Conservation (phyloP, 1,140 invertebrate species). For the Triops longicaudatus region DNA sequence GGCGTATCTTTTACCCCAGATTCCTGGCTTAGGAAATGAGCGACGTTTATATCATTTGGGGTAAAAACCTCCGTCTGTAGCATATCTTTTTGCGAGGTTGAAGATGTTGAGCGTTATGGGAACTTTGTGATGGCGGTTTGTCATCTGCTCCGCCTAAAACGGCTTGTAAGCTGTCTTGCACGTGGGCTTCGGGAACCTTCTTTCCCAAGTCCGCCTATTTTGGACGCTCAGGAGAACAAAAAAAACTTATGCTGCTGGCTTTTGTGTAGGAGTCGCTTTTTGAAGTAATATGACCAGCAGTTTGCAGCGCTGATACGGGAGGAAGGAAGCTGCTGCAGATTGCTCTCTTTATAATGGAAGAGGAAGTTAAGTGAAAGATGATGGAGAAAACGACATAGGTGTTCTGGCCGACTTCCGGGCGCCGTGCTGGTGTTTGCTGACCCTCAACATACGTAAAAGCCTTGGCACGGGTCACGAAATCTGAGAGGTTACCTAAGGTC, state of each 20-base stretch:
- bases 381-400: neutral
- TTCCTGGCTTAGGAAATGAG: neutral
- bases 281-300: neutral
- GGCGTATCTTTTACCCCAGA: slow-evolving; percentile 8
- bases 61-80: slow-evolving; percentile 4
- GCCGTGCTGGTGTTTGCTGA: neutral
- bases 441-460: neutral
- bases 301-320: neutral
- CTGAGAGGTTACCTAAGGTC: slow-evolving; percentile 10
- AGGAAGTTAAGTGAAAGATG: neutral
- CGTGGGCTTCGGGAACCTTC: neutral
- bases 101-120: neutral
- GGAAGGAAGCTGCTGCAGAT: neutral
- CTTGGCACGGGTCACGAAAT: neutral
- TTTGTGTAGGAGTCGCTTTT: neutral
- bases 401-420: slow-evolving; percentile 9
- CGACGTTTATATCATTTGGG: neutral
- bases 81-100: neutral
- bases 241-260: neutral
- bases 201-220: neutral
- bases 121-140: neutral
- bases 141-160: slow-evolving; percentile 5
- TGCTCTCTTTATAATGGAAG: neutral
- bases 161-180: neutral
- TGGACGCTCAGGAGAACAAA: neutral